Percentiles rank a stretch among this genome's conserved stretches.
Evolutionary conservation across 2,888 invertebrate genomes (phyloP).

Genomic region (Acanthosepion pharaonis): DNA sequence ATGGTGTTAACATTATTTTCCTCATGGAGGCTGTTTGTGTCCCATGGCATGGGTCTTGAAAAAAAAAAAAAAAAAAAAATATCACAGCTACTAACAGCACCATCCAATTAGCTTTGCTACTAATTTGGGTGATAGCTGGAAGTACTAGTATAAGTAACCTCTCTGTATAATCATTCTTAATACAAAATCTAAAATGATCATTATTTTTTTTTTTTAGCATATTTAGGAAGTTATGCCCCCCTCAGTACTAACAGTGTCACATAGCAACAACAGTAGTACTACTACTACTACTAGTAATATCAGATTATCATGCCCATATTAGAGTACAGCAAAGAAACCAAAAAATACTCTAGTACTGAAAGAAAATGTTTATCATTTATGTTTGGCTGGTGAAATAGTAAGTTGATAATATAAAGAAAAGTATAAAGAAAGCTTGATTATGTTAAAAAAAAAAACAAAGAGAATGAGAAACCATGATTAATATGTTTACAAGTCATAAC

Average conservation of each 20-base stretch:
- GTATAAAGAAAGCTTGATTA: not conserved
- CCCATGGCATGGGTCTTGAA: too few relatives aligned
- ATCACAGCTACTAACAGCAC: too few relatives aligned
- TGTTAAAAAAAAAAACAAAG: not conserved
- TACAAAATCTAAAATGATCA: too few relatives aligned
- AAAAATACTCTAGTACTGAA: not conserved
- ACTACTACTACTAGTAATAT: not conserved
- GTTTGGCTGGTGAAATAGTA: not conserved
- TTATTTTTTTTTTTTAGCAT: too few relatives aligned
- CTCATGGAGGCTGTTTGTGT: too few relatives aligned
- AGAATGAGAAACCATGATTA: not conserved
- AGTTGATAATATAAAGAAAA: not conserved
- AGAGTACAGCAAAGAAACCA: not conserved
- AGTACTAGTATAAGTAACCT: too few relatives aligned
- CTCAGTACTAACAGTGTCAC: not conserved
- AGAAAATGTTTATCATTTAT: not conserved
- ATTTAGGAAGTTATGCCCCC: too few relatives aligned
- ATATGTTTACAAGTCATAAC: not conserved
- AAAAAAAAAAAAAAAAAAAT: too few relatives aligned
- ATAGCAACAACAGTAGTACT: not conserved
- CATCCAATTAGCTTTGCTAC: too few relatives aligned
- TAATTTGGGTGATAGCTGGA: too few relatives aligned
- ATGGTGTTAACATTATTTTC: too few relatives aligned
- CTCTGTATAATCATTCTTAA: too few relatives aligned
- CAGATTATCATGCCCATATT: conserved; percentile 8